A percentile compares a stretch with the other conserved stretches of the same genome.
Conservation (phyloP, 2,888 invertebrate species). For the Xanthostigma xanthostigma region DNA sequence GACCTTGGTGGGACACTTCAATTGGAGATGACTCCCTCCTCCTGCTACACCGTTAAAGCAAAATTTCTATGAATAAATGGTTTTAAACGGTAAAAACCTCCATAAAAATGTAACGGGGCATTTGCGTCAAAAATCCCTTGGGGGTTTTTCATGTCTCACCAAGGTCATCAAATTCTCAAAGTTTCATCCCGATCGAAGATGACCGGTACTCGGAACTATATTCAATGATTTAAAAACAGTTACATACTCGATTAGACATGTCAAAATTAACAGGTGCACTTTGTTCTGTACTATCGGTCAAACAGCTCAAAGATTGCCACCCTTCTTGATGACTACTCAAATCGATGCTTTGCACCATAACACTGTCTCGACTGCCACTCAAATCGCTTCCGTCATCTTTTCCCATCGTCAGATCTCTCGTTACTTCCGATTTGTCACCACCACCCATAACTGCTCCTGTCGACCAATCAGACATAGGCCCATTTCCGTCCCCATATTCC, state of each 20-base stretch:
- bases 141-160: no score
- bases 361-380: constrained; percentile 30
- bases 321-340: constrained; percentile 34
- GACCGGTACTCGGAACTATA: no score
- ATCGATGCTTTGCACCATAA: constrained; percentile 28
- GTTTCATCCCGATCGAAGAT: no score
- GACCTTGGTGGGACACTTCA: no score
- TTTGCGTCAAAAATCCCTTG: no score
- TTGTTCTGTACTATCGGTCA: constrained; percentile 82
- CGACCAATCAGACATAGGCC: not conserved
- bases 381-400: constrained; percentile 17
- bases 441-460: constrained; percentile 5
- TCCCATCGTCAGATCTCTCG: not conserved
- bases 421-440: constrained; percentile 10
- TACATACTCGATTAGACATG: constrained; percentile 71
- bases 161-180: no score
- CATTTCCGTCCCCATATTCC: constrained; percentile 6
- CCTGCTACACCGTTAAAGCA: no score
- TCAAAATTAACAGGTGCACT: constrained; percentile 85
- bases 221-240: not conserved
- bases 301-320: constrained; percentile 69
- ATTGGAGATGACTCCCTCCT: no score
- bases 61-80: no score
- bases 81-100: no score
- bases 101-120: no score